Evolutionary conservation across 1,140 invertebrate genomes (phyloP).

Genomic region (Battus philenor): DNA sequence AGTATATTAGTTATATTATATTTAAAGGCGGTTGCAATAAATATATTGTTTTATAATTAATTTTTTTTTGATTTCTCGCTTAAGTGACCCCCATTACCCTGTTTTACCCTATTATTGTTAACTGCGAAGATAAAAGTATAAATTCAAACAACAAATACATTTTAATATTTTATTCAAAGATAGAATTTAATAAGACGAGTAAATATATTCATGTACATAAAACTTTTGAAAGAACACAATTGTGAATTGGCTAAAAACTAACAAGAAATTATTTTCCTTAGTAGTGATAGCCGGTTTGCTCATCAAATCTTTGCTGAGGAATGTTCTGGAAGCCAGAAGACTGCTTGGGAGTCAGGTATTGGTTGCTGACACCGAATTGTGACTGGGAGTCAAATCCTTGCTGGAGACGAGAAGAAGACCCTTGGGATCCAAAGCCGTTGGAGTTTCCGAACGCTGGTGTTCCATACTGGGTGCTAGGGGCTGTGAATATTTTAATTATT

Average conservation of each 20-base stretch:
- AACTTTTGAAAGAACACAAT: conserved; percentile 10
- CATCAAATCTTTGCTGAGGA: conserved; percentile 60
- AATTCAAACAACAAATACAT: no score
- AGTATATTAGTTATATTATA: no score
- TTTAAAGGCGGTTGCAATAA: no score
- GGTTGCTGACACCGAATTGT: conserved; percentile 36
- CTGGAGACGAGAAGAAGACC: neutral
- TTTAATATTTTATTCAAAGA: no score
- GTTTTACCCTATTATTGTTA: no score
- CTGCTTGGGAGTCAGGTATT: conserved; percentile 49
- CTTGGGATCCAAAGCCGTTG: neutral
- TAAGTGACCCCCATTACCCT: no score
- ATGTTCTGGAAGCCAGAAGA: conserved; percentile 33
- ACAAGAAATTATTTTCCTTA: conserved; percentile 24
- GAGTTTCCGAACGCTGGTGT: conserved; percentile 7
- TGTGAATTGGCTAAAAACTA: conserved; percentile 6
- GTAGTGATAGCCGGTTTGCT: conserved; percentile 59
- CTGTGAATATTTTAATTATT: neutral
- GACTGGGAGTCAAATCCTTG: neutral
- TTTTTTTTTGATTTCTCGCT: no score
- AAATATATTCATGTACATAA: conserved; percentile 26
- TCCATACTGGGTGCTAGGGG: conserved; percentile 29
- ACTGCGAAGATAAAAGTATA: no score
- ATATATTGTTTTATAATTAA: no score
- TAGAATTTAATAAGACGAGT: conserved; percentile 8